These are phyloP conservation scores for Cygnus atratus DNA, from an alignment of 2,113 vertebrate genomes.

Conservation along the genomic window DNA sequence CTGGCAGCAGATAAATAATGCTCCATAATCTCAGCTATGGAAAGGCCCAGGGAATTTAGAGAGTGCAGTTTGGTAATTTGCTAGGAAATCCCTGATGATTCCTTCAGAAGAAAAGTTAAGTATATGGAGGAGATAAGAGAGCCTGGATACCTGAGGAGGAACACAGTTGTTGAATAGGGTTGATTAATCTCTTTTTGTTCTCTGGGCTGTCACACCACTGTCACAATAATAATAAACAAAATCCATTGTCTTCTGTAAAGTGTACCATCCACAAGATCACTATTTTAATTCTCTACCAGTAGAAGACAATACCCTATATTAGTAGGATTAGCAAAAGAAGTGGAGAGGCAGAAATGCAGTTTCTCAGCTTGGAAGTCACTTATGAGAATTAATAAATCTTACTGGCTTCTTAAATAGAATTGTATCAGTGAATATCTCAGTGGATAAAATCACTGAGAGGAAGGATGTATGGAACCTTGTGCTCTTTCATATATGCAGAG, in stretches of 20 bases:
- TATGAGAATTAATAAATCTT: not conserved
- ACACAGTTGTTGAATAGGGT: not conserved
- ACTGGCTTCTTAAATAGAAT: not conserved
- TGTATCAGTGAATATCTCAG: not conserved
- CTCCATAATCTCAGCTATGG: not conserved
- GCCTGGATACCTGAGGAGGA: not conserved
- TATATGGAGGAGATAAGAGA: not conserved
- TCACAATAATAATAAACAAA: not conserved
- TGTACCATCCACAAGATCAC: not conserved
- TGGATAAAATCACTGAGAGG: not conserved
- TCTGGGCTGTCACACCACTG: not conserved
- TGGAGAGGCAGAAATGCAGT: not conserved
- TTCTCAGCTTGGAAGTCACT: not conserved
- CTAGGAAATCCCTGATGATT: not conserved
- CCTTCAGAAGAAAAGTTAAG: not conserved
- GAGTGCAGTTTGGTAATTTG: not conserved
- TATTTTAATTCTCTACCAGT: not conserved
- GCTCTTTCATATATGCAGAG: not conserved
- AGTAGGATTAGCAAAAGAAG: not conserved
- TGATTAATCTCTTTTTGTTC: not conserved
- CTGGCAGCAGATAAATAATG: not conserved
- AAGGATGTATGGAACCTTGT: not conserved
- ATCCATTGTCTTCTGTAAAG: not conserved
- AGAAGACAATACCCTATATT: not conserved
- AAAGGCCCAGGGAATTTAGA: not conserved